Percentiles rank a stretch among this genome's conserved stretches.
These are phyloP conservation scores for Pyrocephalus nanus DNA, from an alignment of 2,797 vertebrate species.

Conservation along the genomic window DNA sequence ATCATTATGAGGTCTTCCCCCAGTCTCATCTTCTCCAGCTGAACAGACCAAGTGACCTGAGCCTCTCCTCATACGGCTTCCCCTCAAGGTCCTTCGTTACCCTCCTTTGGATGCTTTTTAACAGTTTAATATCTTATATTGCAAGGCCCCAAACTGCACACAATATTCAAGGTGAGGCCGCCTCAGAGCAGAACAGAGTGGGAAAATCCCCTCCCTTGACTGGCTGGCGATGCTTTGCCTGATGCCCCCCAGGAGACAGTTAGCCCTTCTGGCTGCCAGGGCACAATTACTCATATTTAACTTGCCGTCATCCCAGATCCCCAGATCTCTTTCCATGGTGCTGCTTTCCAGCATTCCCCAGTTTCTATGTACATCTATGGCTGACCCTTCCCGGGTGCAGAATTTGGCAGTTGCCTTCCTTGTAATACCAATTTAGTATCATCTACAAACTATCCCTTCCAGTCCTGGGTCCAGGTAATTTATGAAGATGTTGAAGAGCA, in stretches of 20 bases:
- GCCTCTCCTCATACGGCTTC: not conserved
- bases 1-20: not conserved
- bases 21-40: not conserved
- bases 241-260: accelerated
- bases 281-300: not conserved
- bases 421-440: not conserved
- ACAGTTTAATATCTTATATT: not conserved
- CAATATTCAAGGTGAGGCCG: accelerated
- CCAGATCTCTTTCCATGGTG: not conserved
- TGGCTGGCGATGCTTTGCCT: accelerated
- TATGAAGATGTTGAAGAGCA: not conserved
- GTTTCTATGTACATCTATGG: not conserved
- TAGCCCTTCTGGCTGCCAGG: not conserved
- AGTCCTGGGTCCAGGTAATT: not conserved
- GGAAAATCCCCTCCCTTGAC: not conserved
- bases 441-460: not conserved
- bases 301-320: accelerated
- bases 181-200: accelerated
- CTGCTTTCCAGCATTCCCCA: not conserved
- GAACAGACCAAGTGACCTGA: not conserved
- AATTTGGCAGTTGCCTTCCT: not conserved
- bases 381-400: not conserved
- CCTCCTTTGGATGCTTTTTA: not conserved
- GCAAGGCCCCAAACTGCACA: accelerated
- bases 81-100: not conserved